Evolutionary conservation across 2,797 vertebrate species (phyloP).

Genomic region (Platalea minor): DNA sequence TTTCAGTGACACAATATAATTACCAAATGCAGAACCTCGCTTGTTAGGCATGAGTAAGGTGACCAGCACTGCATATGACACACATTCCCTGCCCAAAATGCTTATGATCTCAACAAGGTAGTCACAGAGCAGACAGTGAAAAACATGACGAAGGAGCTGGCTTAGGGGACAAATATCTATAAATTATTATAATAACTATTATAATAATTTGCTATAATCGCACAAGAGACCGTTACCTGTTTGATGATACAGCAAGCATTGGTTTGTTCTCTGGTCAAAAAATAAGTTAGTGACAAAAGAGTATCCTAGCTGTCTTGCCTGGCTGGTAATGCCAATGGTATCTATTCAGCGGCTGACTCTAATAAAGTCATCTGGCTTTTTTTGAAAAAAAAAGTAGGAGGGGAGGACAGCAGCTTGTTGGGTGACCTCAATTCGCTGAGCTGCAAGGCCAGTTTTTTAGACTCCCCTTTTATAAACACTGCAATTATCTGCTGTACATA

Average conservation of each 20-base stretch:
- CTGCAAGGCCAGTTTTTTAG: conserved; percentile 34
- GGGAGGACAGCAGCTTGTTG: conserved; percentile 22
- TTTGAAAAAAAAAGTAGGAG: neutral
- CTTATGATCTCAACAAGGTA: conserved; percentile 31
- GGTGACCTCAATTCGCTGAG: conserved; percentile 55
- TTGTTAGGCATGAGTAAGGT: neutral
- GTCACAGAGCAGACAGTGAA: conserved; percentile 38
- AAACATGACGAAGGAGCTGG: neutral
- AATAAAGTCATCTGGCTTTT: conserved; percentile 42
- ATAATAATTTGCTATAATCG: conserved; percentile 30
- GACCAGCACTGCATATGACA: neutral
- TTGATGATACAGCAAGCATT: conserved; percentile 56
- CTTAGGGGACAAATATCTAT: neutral
- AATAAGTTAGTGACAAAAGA: conserved; percentile 11
- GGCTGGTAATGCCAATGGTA: conserved; percentile 2
- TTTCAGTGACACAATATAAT: neutral
- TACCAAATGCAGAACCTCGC: neutral
- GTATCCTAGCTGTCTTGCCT: conserved; percentile 36
- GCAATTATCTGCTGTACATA: conserved; percentile 65
- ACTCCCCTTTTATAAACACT: conserved; percentile 45
- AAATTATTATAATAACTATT: conserved; percentile 54
- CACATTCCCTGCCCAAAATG: conserved; percentile 1
- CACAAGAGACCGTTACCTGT: conserved; percentile 42
- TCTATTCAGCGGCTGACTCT: neutral
- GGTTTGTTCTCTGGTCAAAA: conserved; percentile 43